A percentile compares a stretch with the other conserved stretches of the same genome.
Conservation (phyloP, 2,113 vertebrate genomes). For the Grammomys surdaster region DNA sequence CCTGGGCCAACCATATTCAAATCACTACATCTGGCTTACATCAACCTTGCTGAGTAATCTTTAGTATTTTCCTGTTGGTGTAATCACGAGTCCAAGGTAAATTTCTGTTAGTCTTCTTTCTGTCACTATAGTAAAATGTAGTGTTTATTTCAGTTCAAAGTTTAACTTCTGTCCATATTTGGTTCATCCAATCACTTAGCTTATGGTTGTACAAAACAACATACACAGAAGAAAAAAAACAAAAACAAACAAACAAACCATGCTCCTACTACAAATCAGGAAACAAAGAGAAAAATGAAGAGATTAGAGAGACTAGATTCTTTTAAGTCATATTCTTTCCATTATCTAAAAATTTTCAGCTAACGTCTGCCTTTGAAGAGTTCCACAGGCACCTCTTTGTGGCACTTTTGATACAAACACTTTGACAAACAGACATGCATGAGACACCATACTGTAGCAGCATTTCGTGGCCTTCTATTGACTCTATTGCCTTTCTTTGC, state of each 20-base stretch:
- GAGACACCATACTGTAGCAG: background rate
- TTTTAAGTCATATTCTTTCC: background rate
- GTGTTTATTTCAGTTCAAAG: background rate
- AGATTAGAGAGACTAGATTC: background rate
- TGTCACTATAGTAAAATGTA: background rate
- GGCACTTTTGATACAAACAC: background rate
- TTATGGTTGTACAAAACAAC: background rate
- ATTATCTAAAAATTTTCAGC: background rate
- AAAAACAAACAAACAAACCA: no score
- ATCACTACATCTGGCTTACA: background rate
- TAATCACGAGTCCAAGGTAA: background rate
- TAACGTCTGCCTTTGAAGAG: background rate
- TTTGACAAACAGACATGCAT: background rate
- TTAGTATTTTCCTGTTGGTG: background rate
- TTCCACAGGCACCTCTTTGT: background rate
- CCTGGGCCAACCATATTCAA: no score
- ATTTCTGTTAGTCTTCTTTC: background rate
- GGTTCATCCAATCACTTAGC: background rate
- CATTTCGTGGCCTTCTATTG: background rate
- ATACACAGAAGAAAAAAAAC: background rate
- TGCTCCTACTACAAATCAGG: background rate
- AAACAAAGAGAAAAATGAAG: background rate
- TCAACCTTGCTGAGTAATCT: background rate
- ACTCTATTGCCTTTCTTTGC: background rate
- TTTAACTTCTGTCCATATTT: background rate